These are phyloP conservation scores for Pegoplata infirma DNA, from an alignment of 2,888 invertebrate genomes.

Conservation along the genomic window DNA sequence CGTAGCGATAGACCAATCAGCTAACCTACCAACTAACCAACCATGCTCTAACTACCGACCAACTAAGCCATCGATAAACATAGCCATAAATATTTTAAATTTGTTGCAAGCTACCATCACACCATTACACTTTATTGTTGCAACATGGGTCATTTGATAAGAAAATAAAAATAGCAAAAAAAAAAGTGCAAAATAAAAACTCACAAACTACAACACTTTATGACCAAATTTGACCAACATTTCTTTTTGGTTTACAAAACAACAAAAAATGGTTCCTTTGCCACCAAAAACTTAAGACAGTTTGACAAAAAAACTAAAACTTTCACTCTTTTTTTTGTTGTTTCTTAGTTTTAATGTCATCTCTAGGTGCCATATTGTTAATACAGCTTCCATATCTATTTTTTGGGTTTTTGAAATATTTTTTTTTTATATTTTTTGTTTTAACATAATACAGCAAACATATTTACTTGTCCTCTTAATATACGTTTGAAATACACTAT, in stretches of 20 bases:
- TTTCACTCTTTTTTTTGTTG: conserved; percentile 52
- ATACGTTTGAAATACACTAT: conserved; percentile 46
- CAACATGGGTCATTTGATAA: conserved; percentile 49
- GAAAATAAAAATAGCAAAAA: background rate
- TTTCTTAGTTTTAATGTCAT: conserved; percentile 51
- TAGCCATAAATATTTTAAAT: background rate
- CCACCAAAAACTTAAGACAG: conserved; percentile 20
- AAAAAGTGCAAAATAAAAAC: conserved; percentile 4
- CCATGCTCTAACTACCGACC: background rate
- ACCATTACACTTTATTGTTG: conserved; percentile 1
- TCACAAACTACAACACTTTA: conserved; percentile 29
- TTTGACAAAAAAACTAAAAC: conserved; percentile 43
- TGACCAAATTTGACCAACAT: conserved; percentile 62
- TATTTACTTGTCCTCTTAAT: conserved; percentile 44
- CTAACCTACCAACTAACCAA: background rate
- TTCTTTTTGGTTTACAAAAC: conserved; percentile 22
- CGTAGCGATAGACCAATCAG: background rate
- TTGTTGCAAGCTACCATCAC: background rate
- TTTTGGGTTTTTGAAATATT: background rate
- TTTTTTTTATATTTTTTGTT: background rate
- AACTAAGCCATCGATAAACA: background rate
- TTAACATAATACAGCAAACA: background rate
- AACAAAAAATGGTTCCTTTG: conserved; percentile 2
- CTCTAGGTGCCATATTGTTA: conserved; percentile 41
- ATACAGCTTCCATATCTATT: background rate